These are phyloP conservation scores for Bradypus variegatus DNA, from an alignment of 2,797 vertebrate species.

Conservation along the genomic window DNA sequence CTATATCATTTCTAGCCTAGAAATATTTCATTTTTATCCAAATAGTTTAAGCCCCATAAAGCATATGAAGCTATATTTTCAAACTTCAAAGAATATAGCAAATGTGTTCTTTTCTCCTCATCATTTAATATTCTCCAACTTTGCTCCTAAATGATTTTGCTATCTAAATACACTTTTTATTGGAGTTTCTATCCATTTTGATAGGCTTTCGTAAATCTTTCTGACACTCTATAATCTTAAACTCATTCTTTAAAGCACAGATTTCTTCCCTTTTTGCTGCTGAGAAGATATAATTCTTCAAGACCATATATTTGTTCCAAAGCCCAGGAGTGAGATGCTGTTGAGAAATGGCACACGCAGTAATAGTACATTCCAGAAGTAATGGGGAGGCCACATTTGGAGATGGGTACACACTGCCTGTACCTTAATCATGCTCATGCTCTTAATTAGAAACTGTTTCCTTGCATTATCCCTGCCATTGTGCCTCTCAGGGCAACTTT, in stretches of 20 bases:
- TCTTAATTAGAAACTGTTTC: background rate
- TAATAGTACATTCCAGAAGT: constrained; percentile 34
- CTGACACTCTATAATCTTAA: constrained; percentile 35
- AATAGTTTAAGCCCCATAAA: constrained; percentile 54
- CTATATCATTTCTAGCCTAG: background rate
- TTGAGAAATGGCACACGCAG: constrained; percentile 45
- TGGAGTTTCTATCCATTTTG: constrained; percentile 6
- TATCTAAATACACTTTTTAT: constrained; percentile 39
- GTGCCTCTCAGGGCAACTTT: background rate
- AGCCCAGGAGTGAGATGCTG: constrained; percentile 40
- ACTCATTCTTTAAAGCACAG: constrained; percentile 39
- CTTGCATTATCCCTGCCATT: background rate
- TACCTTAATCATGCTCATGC: background rate
- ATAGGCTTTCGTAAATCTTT: constrained; percentile 19
- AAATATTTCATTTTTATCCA: constrained; percentile 53
- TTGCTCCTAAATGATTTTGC: constrained; percentile 39
- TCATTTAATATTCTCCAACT: constrained; percentile 50
- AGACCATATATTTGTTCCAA: constrained; percentile 24
- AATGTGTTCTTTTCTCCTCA: constrained; percentile 19
- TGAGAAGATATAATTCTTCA: constrained; percentile 20
- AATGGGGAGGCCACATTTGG: background rate
- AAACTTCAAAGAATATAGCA: constrained; percentile 46
- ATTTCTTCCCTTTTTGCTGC: constrained; percentile 43
- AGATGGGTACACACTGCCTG: background rate
- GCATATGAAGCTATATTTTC: constrained; percentile 37